Conservation (phyloP, 2,888 invertebrate genomes). For the Ormia ochracea region DNA sequence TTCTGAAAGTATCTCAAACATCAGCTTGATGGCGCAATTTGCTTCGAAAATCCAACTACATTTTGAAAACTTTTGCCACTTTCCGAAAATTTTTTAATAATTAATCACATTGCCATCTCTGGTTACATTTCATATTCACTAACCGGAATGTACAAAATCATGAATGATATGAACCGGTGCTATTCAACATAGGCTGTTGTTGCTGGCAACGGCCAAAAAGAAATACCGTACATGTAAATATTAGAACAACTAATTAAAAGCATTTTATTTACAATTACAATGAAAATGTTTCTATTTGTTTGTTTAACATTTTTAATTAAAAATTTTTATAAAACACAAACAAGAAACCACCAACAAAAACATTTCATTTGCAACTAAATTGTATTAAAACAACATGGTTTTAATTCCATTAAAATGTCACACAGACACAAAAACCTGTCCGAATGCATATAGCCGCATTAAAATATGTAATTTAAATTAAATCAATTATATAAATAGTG, state of each 20-base stretch:
- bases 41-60: too few relatives aligned
- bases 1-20: too few relatives aligned
- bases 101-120: too few relatives aligned
- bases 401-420: constrained; percentile 30
- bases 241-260: constrained; percentile 13
- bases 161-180: too few relatives aligned
- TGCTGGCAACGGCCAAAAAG: too few relatives aligned
- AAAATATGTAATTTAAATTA: constrained; percentile 8
- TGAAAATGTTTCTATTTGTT: neutral
- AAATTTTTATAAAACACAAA: neutral
- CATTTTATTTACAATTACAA: constrained; percentile 12
- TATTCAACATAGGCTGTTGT: too few relatives aligned
- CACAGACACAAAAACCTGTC: constrained; percentile 10
- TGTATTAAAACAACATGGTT: neutral
- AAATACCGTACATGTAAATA: neutral
- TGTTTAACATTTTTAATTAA: neutral
- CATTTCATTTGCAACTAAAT: neutral
- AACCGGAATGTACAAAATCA: too few relatives aligned
- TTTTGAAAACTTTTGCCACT: too few relatives aligned
- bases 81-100: too few relatives aligned
- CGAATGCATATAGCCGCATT: constrained; percentile 27
- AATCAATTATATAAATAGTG: neutral
- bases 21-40: too few relatives aligned
- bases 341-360: neutral
- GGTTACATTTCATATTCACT: too few relatives aligned